Percentiles rank a stretch among this genome's conserved stretches.
phyloP scores from a whole-genome alignment of 2,797 vertebrate species.

The Galago senegalensis region DNA sequence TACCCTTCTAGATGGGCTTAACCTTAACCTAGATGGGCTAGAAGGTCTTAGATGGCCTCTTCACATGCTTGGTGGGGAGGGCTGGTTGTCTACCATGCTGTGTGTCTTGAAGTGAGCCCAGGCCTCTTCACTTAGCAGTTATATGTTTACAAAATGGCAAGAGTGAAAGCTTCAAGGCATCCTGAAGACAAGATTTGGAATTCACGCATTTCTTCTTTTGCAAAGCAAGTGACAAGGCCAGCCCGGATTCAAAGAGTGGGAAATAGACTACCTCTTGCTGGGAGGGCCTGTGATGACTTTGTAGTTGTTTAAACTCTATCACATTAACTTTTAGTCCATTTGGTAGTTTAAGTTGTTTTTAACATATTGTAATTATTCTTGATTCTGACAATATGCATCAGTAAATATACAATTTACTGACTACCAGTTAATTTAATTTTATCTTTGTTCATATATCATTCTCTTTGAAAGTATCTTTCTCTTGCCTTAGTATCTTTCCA shows the following conservation, averaged over 20 bases:
- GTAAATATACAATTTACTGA: neutral
- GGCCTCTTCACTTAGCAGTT: neutral
- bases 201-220: neutral
- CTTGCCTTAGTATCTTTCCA: neutral
- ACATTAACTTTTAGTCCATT: neutral
- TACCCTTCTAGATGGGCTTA: neutral
- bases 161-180: neutral
- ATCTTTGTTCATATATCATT: slow-evolving; percentile 53
- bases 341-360: slow-evolving; percentile 59
- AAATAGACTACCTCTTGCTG: neutral
- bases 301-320: neutral
- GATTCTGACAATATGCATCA: neutral
- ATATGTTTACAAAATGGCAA: neutral
- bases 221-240: neutral
- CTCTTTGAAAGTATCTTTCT: slow-evolving; percentile 48
- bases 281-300: neutral
- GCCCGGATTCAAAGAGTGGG: neutral
- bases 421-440: slow-evolving; percentile 53
- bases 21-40: no score
- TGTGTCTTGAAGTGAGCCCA: neutral
- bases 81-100: neutral
- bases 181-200: neutral
- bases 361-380: slow-evolving; percentile 28
- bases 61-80: neutral
- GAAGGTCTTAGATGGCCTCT: neutral